A percentile compares a stretch with the other conserved stretches of the same genome.
Evolutionary conservation across 1,140 invertebrate genomes (phyloP).

Genomic region (Pseudomyrmex pallidus): DNA sequence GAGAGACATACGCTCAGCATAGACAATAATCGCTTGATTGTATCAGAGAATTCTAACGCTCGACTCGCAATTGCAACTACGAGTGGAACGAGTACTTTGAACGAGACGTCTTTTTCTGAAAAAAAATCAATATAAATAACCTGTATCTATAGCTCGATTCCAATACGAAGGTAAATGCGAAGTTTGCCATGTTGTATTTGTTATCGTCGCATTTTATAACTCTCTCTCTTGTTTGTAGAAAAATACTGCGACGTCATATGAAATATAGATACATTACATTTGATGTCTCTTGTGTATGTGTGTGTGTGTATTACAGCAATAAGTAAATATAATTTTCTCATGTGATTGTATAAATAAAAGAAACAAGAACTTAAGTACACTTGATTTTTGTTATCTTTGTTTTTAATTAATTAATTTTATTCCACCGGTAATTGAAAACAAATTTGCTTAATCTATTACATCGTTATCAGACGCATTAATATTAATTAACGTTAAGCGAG

Average conservation of each 20-base stretch:
- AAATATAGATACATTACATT: no score
- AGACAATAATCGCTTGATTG: conserved; percentile 61
- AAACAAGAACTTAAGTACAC: conserved; percentile 6
- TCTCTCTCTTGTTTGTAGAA: no score
- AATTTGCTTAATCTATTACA: conserved; percentile 34
- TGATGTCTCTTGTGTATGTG: no score
- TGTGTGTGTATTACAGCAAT: no score
- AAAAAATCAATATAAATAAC: no score
- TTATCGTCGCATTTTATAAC: no score
- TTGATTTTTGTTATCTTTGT: conserved; percentile 4
- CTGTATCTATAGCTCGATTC: no score
- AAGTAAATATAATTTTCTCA: no score
- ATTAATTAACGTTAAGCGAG: conserved; percentile 47
- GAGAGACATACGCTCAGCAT: conserved; percentile 42
- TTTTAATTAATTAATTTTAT: conserved; percentile 46
- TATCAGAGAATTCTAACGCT: conserved; percentile 41
- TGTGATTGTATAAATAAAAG: no score
- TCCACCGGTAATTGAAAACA: background rate
- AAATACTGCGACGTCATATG: no score
- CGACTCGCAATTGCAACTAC: background rate
- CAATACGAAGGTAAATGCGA: no score
- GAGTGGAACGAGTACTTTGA: conserved; percentile 1
- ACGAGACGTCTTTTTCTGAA: background rate
- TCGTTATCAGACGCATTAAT: conserved; percentile 37
- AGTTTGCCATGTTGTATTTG: no score